Percentiles rank a stretch among this genome's conserved stretches.
These are phyloP conservation scores for Telmatherina bonti DNA, from an alignment of 2,797 vertebrate species.

Conservation along the genomic window DNA sequence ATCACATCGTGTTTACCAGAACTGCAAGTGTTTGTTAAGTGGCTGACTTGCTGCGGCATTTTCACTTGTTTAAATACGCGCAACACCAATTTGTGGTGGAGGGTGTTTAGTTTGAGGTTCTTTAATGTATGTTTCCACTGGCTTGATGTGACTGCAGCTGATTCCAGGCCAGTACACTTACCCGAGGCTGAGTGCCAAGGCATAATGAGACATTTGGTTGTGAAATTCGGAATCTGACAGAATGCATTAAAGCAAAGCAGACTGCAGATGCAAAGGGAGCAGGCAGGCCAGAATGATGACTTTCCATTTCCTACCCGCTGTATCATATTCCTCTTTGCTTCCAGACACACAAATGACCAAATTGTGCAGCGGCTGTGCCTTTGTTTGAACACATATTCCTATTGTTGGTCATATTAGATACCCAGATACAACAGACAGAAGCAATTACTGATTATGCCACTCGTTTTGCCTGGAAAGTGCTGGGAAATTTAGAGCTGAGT, in stretches of 20 bases:
- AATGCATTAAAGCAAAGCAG: slow-evolving; percentile 80
- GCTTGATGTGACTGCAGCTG: slow-evolving; percentile 71
- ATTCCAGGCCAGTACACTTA: slow-evolving; percentile 74
- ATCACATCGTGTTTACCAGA: slow-evolving; percentile 67
- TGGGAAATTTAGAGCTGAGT: slow-evolving; percentile 23
- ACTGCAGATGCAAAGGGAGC: slow-evolving; percentile 71
- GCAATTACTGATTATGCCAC: slow-evolving; percentile 44
- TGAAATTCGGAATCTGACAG: slow-evolving; percentile 83
- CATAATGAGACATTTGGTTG: slow-evolving; percentile 82
- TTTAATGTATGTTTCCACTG: slow-evolving; percentile 69
- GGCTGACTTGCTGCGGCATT: slow-evolving; percentile 44
- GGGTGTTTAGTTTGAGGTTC: slow-evolving; percentile 39
- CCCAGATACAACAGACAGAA: slow-evolving; percentile 45
- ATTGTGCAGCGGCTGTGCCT: slow-evolving; percentile 41
- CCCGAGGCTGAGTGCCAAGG: slow-evolving; percentile 73
- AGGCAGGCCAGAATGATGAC: slow-evolving; percentile 71
- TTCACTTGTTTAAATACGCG: slow-evolving; percentile 56
- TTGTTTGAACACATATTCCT: slow-evolving; percentile 58
- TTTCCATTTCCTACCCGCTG: slow-evolving; percentile 67
- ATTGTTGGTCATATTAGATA: slow-evolving; percentile 59
- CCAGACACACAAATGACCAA: slow-evolving; percentile 60
- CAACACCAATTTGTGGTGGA: slow-evolving; percentile 55
- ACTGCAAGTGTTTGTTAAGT: slow-evolving; percentile 63
- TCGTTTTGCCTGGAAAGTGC: slow-evolving; percentile 40
- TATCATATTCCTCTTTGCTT: slow-evolving; percentile 61